Conservation (phyloP, 1,140 invertebrate species). For the Homalodisca vitripennis region DNA sequence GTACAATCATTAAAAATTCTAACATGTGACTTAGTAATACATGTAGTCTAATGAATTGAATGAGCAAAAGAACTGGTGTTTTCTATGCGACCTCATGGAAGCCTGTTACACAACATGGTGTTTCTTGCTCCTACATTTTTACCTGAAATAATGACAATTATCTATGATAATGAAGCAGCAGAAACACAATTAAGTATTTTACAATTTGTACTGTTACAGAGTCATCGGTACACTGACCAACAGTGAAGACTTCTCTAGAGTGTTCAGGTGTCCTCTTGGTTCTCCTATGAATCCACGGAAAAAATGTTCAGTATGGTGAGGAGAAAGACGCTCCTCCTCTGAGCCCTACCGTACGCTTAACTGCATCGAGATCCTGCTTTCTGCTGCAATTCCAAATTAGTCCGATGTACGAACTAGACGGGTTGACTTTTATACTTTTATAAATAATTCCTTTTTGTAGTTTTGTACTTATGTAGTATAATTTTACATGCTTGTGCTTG, state of each 20-base stretch:
- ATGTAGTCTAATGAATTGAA: no score
- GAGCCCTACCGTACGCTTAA: neutral
- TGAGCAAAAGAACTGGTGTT: no score
- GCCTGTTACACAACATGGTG: no score
- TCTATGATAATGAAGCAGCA: no score
- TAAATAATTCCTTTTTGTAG: neutral
- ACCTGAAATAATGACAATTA: no score
- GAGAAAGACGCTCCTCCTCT: neutral
- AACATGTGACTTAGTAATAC: no score
- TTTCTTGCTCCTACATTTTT: no score
- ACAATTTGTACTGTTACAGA: no score
- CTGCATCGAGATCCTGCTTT: neutral
- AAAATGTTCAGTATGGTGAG: slow-evolving; percentile 83
- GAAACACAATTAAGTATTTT: no score
- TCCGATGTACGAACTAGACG: neutral
- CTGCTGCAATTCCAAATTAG: no score
- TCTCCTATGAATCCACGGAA: slow-evolving; percentile 75
- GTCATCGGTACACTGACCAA: slow-evolving; percentile 84
- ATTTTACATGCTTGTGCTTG: neutral
- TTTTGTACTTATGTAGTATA: neutral
- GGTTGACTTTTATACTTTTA: slow-evolving; percentile 2
- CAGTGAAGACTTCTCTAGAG: slow-evolving; percentile 72
- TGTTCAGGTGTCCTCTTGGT: slow-evolving; percentile 64
- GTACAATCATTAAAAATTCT: no score
- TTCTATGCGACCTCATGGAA: no score